Evolutionary conservation across 2,888 invertebrate genomes (phyloP), one percentile per base, ranked within the genome.

Genomic region (Noctua janthe): DNA sequence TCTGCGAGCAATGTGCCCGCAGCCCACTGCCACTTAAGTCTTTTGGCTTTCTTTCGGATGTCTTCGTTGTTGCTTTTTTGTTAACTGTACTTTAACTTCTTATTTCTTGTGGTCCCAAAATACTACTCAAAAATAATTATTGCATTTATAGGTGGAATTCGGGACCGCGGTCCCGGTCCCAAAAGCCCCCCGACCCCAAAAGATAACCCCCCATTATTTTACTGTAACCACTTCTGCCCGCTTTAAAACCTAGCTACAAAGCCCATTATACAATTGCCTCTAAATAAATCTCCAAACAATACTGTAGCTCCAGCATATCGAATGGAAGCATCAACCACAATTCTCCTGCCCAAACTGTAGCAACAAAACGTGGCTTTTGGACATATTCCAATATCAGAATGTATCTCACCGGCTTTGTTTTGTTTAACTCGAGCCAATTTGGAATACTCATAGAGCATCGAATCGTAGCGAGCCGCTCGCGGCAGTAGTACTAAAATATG

Each of bases 401-500:
- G 76, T 86, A 83, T 85, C 80, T 80, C 83, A 7, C 66, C 13
- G 39, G 74, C 72, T 85, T 90, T 87, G 89, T 90, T 90, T 87
- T 87, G 90, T 87, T 84, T 82, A 87, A 86, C 51, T 47, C 77
- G 62, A 84, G 87, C 89, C 88, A 90, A 90, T 89, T 87, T 78
- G 78, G 73, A 73, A 80, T 73, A 77, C 23, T n/a, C 49, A 51
- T 23, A 83, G 80, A 75, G 2, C n/a, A 11, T 0, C 29, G 29
- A 75, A 75, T 7, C 23, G 17, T 39, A 0, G 20, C 13, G 8
- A 80, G 35, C 20, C 11, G 39, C 20, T 66, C 5, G 23, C 0
- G 29, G 23, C 8, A 69, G 29, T 15, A 49, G 13, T n/a, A 59
- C 5, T 17, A n/a, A 76, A 54, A 10, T 7, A 10, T 47, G 47